Evolutionary conservation across 2,113 vertebrate genomes (phyloP), one percentile per base, ranked within the genome.

Genomic region (Rhadina sibilatrix): DNA sequence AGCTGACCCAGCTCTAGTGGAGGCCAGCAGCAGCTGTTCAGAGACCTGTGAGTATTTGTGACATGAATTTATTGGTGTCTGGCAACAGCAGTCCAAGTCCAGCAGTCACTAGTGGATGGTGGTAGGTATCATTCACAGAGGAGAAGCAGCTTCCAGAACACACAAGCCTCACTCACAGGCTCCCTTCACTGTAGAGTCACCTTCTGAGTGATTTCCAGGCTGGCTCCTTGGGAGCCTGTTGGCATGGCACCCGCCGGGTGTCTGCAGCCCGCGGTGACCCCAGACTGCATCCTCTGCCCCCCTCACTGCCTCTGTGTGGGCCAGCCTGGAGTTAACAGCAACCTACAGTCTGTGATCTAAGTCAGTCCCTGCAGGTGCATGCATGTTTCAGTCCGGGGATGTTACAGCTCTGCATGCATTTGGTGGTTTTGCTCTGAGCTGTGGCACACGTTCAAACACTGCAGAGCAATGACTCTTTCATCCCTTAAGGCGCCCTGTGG

Each of bases 201-300:
- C 10, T 69, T 31, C 2, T 38, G 35, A 35, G 28, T 68, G 3
- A 40, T 71, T 69, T 46, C 28, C 17, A 35, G 1, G 0, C 23
- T 19, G 3, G 17, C 10, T 66, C 4, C 15, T 20, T 11, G 6
- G 10, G 42, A 70, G 50, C n/a, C n/a, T 54, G 27, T 27, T 60
- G 64, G 10, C 30, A 11, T 7, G 31, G 76, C 40, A 63, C 33
- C 3, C 2, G 0, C 13, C 65, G 8, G 37, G 10, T 10, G 15
- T 56, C 21, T 71, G 87, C 54, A 28, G 27, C 16, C 6, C 3
- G 1, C 0, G 0, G 18, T 76, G 57, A 46, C n/a, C 33, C 40
- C 23, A 15, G 38, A 4, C 46, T 27, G 6, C 23, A 79, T n/a
- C 46, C 35, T 52, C 7, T 47, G 9, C 27, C 31, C 21, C 9